Base-by-base conservation (phyloP, 2,113 vertebrate genomes). In the Coracopsis vasa region DNA sequence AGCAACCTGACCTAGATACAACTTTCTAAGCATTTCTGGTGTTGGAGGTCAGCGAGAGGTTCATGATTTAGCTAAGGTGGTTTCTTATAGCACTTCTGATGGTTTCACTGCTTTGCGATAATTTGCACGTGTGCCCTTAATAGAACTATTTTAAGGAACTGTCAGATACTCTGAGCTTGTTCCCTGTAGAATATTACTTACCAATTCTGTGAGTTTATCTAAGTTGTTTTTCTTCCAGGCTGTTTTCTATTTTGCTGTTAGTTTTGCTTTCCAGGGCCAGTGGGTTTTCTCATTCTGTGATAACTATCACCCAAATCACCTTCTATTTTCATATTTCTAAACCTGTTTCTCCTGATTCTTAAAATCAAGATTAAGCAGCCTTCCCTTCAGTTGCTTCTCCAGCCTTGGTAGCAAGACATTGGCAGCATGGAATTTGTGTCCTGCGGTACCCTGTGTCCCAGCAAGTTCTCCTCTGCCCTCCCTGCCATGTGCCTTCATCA, bases 81-180 rank as follows among this genome's bases (percentile, higher is more conserved):
- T 84, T 94, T 81, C 86, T 95, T 67, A 54, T n/a, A 82, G 9
- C 35, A 31, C 47, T 75, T 86, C 27, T 84, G 67, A 75, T 89
- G 51, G 27, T 37, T 95, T 86, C 74, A 56, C 29, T 91, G 89
- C 86, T 95, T 79, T 89, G 77, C 86, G 83, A 78, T 95, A 72
- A 95, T 97, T 92, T 72, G 47, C 11, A 28, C 33, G 71, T 67
- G 7, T 64, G 86, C 51, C 56, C 42, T 78, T 87, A 89, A 64
- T 42, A 75, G 56, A 91, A 96, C 56, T 89, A 25, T 71, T 95
- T 74, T 89, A 95, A 79, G 83, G 50, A 87, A 31, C 77, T 58
- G 50, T 71, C 88, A 91, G 2, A 86, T 86, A 53, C 67, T 90
- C 79, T 42, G 45, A 94, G 60, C 65, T 61, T 71, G 15, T 70